Conservation (phyloP, 2,797 vertebrate genomes). For the Pseudomugil gertrudae region DNA sequence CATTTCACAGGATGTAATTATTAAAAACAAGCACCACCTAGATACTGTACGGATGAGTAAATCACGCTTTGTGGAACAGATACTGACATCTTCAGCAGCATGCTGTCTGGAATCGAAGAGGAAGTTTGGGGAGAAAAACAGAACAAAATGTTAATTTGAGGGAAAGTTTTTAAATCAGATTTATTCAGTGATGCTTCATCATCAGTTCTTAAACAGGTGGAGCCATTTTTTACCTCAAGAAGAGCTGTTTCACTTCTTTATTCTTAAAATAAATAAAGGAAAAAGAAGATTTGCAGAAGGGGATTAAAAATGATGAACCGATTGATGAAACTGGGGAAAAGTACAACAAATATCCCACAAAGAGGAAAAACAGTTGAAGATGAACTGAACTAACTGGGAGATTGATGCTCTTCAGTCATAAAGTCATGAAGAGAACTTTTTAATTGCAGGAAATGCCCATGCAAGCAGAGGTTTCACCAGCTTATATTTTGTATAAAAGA, state of each 20-base stretch:
- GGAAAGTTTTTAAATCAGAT: not conserved
- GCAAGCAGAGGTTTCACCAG: not conserved
- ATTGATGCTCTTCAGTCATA: not conserved
- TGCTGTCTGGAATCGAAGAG: not conserved
- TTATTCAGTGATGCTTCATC: constrained; percentile 15
- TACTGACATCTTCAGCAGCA: constrained; percentile 12
- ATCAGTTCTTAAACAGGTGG: constrained; percentile 40
- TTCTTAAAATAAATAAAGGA: not conserved
- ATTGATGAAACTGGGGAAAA: not conserved
- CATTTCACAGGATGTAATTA: constrained; percentile 8
- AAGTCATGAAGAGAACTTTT: not conserved
- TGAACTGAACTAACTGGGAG: not conserved
- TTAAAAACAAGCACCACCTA: constrained; percentile 10
- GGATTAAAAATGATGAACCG: not conserved
- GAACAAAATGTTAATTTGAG: constrained; percentile 47
- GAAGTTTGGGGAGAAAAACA: constrained; percentile 56
- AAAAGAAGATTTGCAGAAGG: not conserved
- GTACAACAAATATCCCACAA: not conserved
- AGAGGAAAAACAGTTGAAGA: not conserved
- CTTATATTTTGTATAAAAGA: not conserved
- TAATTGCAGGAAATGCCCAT: not conserved
- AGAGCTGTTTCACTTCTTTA: constrained; percentile 49
- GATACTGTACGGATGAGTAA: not conserved
- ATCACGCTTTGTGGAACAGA: constrained; percentile 63
- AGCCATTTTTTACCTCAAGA: constrained; percentile 2